A percentile compares a stretch with the other conserved stretches of the same genome.
These are phyloP conservation scores for Drosophila kepulauana DNA, from an alignment of 1,140 invertebrate species.

Conservation along the genomic window DNA sequence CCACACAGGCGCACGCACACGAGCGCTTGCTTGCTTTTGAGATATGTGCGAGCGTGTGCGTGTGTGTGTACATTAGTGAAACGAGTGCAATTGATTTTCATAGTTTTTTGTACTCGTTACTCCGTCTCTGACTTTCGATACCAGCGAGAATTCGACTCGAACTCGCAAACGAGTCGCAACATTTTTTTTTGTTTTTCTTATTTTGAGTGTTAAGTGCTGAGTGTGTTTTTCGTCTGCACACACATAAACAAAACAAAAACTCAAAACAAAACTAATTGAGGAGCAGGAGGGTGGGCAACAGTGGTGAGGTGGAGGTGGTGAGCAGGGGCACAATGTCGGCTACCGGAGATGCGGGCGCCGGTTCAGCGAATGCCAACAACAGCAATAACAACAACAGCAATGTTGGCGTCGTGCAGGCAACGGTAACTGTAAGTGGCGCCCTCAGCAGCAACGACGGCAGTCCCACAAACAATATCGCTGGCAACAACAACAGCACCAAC, in stretches of 20 bases:
- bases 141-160: slow-evolving; percentile 15
- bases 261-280: neutral
- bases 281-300: neutral
- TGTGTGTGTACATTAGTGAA: slow-evolving; percentile 53
- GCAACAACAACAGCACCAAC: neutral
- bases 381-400: slow-evolving; percentile 9
- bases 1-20: slow-evolving; percentile 31
- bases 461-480: neutral
- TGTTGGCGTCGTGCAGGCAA: slow-evolving; percentile 39
- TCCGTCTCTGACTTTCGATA: neutral
- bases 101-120: slow-evolving; percentile 22
- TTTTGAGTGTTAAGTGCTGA: slow-evolving; percentile 16
- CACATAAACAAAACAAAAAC: slow-evolving; percentile 36
- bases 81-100: slow-evolving; percentile 59
- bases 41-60: slow-evolving; percentile 22
- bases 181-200: neutral
- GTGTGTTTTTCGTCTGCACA: slow-evolving; percentile 22
- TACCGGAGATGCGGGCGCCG: slow-evolving; percentile 47
- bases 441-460: slow-evolving; percentile 16
- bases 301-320: neutral
- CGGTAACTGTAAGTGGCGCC: slow-evolving; percentile 36
- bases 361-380: slow-evolving; percentile 39
- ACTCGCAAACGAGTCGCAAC: slow-evolving; percentile 8
- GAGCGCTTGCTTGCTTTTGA: neutral
- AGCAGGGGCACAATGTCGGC: slow-evolving; percentile 31